Conservation (phyloP, 2,888 invertebrate genomes). For the Adelphocoris suturalis region DNA sequence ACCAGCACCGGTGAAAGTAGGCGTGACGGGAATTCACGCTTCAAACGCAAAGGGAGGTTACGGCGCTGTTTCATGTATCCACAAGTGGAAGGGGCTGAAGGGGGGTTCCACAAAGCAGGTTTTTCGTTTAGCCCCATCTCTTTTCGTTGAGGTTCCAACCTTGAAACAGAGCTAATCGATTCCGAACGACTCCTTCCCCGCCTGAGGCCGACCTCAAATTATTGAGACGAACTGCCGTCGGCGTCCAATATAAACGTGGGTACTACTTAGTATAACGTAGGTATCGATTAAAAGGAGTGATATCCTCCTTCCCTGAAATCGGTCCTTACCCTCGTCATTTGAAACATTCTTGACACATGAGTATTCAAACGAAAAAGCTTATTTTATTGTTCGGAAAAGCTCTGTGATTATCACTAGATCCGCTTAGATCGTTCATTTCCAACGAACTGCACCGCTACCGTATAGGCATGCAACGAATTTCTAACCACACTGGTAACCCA, state of each 20-base stretch:
- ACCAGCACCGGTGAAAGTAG: slow-evolving; percentile 53
- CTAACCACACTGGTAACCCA: too few relatives aligned
- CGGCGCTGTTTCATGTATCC: neutral
- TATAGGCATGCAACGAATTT: too few relatives aligned
- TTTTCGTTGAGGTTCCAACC: slow-evolving; percentile 24
- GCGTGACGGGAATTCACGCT: slow-evolving; percentile 59
- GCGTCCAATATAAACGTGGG: neutral
- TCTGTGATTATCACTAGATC: too few relatives aligned
- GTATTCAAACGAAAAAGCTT: too few relatives aligned
- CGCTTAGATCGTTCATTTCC: too few relatives aligned
- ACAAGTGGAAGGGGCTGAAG: neutral
- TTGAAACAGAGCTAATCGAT: slow-evolving; percentile 37
- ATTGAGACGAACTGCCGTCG: neutral
- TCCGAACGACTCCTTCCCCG: slow-evolving; percentile 22
- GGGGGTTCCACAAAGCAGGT: slow-evolving; percentile 36
- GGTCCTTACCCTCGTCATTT: neutral
- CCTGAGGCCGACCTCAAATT: neutral
- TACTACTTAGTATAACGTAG: neutral
- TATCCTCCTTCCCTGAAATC: neutral
- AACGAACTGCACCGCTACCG: too few relatives aligned
- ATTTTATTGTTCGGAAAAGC: too few relatives aligned
- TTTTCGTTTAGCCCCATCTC: slow-evolving; percentile 3
- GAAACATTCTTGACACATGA: too few relatives aligned
- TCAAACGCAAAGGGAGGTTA: neutral
- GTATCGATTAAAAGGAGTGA: neutral